Percentiles rank a stretch among this genome's conserved stretches.
Evolutionary conservation across 2,113 vertebrate genomes (phyloP).

Genomic region (Chionis minor): DNA sequence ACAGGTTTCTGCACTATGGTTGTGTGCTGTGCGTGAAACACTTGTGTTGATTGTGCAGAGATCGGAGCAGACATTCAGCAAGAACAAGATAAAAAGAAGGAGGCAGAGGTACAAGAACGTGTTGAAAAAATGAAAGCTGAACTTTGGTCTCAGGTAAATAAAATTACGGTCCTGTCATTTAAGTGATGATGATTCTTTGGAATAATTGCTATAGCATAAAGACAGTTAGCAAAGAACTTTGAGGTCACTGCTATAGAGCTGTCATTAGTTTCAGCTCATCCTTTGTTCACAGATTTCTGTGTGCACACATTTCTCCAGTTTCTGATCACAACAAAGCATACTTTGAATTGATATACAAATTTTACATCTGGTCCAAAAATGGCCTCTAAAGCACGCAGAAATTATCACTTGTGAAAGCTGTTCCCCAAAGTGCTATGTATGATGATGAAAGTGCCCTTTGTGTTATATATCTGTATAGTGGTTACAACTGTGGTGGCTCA

Average conservation of each 20-base stretch:
- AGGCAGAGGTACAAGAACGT: slow-evolving; percentile 6
- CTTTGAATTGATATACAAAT: not conserved
- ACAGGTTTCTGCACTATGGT: not conserved
- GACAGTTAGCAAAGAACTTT: not conserved
- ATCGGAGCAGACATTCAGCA: slow-evolving; percentile 59
- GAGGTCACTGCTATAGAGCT: not conserved
- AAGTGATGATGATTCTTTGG: not conserved
- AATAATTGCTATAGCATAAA: not conserved
- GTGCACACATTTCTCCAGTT: not conserved
- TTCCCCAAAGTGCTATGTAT: not conserved
- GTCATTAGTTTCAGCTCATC: not conserved
- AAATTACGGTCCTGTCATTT: not conserved
- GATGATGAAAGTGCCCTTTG: not conserved
- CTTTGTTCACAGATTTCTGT: not conserved
- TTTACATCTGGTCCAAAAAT: not conserved
- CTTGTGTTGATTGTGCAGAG: slow-evolving; percentile 44
- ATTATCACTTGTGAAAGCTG: not conserved
- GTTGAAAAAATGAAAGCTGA: slow-evolving; percentile 55
- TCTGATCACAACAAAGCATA: not conserved
- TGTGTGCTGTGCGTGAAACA: not conserved
- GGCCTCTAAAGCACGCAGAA: not conserved
- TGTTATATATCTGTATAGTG: not conserved
- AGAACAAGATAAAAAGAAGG: not conserved
- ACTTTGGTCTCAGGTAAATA: slow-evolving; percentile 65
- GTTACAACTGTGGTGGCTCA: not conserved